Base-by-base conservation (phyloP, 2,797 vertebrate genomes). In the Spondyliosoma cantharus region DNA sequence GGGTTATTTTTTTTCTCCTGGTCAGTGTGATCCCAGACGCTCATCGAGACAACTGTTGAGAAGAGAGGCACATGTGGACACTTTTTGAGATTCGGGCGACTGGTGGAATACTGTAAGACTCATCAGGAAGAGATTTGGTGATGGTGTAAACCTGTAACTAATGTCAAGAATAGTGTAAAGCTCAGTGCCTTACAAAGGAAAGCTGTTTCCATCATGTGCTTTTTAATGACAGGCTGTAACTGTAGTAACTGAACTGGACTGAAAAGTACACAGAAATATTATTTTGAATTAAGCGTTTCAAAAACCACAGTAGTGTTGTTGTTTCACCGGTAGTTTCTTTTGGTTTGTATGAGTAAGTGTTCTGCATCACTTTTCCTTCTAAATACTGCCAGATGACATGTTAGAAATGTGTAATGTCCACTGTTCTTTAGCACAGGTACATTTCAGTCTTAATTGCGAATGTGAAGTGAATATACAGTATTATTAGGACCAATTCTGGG, bases 121-220 rank as follows among this genome's bases (percentile, higher is more conserved):
- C 25, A n/a, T 75, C 32, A 80, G 49, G n/a, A 70, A 27, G 11
- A 76, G 66, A 78, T 85, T 85, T 77, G 45, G 54, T 43, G 46
- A 45, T 16, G 37, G 59, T 68, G 12, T 45, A 42, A 60, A 74
- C 65, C 59, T 74, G n/a, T 58, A 58, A 62, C 46, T 49, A 42
- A 64, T 61, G 11, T 63, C 24, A 8, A 45, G 53, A 62, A 70
- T 61, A 70, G 68, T 1, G 0, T 70, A 62, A 59, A 75, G 68
- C 59, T 70, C 48, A 66, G 89, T 91, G 87, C 90, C 89, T 92
- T 89, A 78, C 22, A 62, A 24, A 68, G 43, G 4, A 83, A 80
- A 81, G 22, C 16, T 63, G 11, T 66, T 68, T 73, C 62, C 42
- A 71, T 69, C 20, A 19, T 43, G 9, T 64, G 50, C 24, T 80